Evolutionary conservation across 2,113 vertebrate species (phyloP), one percentile per base, ranked within the genome.

Genomic region (Turnix velox): DNA sequence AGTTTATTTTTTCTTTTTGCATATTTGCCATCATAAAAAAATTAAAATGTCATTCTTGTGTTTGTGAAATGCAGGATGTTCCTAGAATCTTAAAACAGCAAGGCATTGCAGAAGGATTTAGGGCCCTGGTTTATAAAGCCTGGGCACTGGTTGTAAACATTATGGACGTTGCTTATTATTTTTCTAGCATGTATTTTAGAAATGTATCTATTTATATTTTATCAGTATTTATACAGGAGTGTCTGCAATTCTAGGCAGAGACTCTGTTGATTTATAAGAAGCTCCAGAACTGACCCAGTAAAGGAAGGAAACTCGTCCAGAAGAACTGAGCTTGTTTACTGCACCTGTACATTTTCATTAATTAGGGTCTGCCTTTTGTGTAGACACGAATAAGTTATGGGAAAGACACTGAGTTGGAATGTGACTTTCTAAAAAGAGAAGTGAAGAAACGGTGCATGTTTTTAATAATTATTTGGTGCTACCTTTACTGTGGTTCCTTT

Each of bases 11-110:
- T 66, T 61, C 43, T 87, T 97, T 93, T 87, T 92, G 83, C 87
- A 83, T 90, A 97, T 96, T 95, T 97, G 88, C 93, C 94, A 91
- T 95, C 94, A 94, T 91, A 88, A 87, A 96, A 97, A 97, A 97
- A 95, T 85, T 88, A 93, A 97, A 97, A 97, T 96, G 95, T 91
- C 92, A 93, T 96, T 97, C 84, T 96, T 84, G 69, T 87, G 94
- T 95, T 95, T 96, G 92, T 96, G 94, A 97, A 96, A 91, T 6
- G 15, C 23, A 83, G 71, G 88, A 84, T 93, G 90, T 75, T 95
- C 74, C 42, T 69, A 78, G 93, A 95, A 96, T 96, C 80, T 93
- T 93, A 88, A 92, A 89, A 55, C 42, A 74, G 52, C 67, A 49
- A 93, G 42, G 67, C 59, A 14, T 62, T 83, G 92, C 85, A 52